Evolutionary conservation across 2,113 vertebrate species (phyloP).

Genomic region (Onychostruthus taczanowskii): DNA sequence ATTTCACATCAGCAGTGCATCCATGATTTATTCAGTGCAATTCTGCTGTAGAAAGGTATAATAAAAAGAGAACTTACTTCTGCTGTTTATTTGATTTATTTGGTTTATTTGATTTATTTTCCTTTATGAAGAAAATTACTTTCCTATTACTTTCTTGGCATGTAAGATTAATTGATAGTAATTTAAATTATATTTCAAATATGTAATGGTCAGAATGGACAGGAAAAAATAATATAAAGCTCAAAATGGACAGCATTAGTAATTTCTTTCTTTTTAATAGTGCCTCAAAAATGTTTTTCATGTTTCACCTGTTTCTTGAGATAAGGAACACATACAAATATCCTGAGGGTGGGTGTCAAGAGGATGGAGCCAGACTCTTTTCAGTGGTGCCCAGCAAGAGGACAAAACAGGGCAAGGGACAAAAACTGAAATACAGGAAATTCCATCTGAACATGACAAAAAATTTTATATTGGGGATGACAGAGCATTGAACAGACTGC

Average conservation of each 20-base stretch:
- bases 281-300: background rate
- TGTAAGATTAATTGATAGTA: conserved; percentile 14
- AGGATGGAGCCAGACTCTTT: background rate
- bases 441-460: background rate
- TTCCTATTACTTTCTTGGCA: background rate
- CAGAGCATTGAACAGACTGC: background rate
- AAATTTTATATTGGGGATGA: background rate
- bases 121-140: conserved; percentile 10
- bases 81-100: background rate
- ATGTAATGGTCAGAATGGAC: background rate
- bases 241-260: background rate
- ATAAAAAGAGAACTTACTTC: conserved; percentile 31
- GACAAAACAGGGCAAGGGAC: rapidly evolving
- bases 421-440: background rate
- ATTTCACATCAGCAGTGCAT: background rate
- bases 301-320: background rate
- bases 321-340: background rate
- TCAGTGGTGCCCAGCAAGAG: background rate
- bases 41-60: conserved; percentile 14
- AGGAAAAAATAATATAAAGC: background rate
- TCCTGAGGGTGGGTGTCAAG: background rate
- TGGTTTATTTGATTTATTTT: conserved; percentile 42
- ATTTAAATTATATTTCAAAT: background rate
- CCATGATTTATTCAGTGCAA: conserved; percentile 42
- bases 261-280: background rate